Base-by-base conservation (phyloP, 2,888 invertebrate genomes). In the Prosapia bicincta region DNA sequence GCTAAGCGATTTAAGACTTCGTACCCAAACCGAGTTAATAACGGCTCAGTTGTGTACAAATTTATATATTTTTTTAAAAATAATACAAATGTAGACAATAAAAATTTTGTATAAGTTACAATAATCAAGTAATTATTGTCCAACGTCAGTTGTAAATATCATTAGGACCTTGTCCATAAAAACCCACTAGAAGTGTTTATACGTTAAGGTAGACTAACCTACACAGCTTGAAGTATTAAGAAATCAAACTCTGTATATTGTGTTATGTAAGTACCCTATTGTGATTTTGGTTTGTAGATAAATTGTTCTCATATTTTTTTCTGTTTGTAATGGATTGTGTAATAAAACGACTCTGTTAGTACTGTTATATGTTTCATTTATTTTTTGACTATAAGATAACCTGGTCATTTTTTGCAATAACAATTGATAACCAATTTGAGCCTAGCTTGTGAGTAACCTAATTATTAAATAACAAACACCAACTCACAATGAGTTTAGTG, bases 311-410 rank as follows among this genome's bases (percentile, higher is more conserved):
- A 54, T 54, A 13, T 38, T 69, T 28, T 65, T 65, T 69, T 30
- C 66, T 66, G 54, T 74, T 73, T 73, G 43, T 65, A 74, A 74
- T 69, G 66, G 69, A 74, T 65, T 74, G 69, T 69, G 54, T 65
- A 74, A 65, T 74, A 74, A 74, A 74, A 23, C 0, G 65, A 26
- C 69, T 74, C 65, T 74, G 74, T 74, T 74, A 74, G 38, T 54
- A 54, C 54, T 54, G 54, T 54, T 54, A 54, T n/a, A n/a, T n/a
- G n/a, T n/a, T n/a, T n/a, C n/a, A n/a, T n/a, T n/a, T n/a, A n/a
- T n/a, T n/a, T n/a, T n/a, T n/a, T n/a, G n/a, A n/a, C n/a, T n/a
- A n/a, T n/a, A n/a, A n/a, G n/a, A n/a, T n/a, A n/a, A n/a, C n/a
- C n/a, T n/a, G n/a, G n/a, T n/a, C n/a, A n/a, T n/a, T n/a, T n/a